A percentile compares a stretch with the other conserved stretches of the same genome.
These are phyloP conservation scores for Columbina picui DNA, from an alignment of 2,113 vertebrate species.

Conservation along the genomic window DNA sequence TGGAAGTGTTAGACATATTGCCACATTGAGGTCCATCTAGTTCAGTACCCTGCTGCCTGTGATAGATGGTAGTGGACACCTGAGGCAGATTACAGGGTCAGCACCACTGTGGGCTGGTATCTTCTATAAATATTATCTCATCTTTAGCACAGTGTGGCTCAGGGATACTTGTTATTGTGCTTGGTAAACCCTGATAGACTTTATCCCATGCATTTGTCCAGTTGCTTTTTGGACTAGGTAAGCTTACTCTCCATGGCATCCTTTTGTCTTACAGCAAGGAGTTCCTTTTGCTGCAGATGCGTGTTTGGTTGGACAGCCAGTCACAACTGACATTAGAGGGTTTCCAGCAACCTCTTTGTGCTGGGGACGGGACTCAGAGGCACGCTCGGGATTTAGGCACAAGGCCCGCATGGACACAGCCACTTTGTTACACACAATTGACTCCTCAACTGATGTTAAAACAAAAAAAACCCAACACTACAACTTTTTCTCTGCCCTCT, in stretches of 20 bases:
- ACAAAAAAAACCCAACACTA: too few relatives aligned
- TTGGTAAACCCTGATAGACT: background rate
- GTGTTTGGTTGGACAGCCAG: background rate
- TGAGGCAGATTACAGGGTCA: background rate
- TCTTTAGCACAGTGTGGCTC: background rate
- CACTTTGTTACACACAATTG: accelerated
- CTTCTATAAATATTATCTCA: background rate
- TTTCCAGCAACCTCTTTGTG: background rate
- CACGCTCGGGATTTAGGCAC: background rate
- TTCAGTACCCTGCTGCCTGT: background rate
- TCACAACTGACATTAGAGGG: accelerated
- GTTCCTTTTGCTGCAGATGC: background rate
- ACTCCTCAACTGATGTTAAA: background rate
- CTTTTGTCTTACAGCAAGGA: background rate
- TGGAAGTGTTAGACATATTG: background rate
- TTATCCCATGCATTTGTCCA: background rate
- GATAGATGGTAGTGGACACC: background rate
- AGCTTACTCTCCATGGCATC: background rate
- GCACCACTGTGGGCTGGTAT: background rate
- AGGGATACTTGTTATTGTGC: background rate
- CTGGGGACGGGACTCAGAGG: background rate
- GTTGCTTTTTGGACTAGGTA: background rate
- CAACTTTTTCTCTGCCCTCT: background rate
- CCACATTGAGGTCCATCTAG: background rate
- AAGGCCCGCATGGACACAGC: background rate